These are phyloP conservation scores for Ectemnius continuus DNA, from an alignment of 2,888 invertebrate species.

Conservation along the genomic window DNA sequence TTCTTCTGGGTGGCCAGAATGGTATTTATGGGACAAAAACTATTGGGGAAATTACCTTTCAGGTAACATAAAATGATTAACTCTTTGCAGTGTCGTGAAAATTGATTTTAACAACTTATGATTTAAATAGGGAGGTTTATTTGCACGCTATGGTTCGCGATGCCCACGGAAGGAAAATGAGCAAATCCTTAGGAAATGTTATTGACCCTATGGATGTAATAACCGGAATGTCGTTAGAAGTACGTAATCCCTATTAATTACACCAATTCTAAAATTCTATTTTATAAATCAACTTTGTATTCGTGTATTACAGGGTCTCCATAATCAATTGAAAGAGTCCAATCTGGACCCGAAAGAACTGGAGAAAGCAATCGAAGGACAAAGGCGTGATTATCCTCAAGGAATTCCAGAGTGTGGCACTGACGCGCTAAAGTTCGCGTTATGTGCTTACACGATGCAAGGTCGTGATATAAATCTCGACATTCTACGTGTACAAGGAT, in stretches of 20 bases:
- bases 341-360: constrained; percentile 92
- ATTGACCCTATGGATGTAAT: constrained; percentile 99
- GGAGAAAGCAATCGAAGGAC: constrained; percentile 77
- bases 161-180: constrained; percentile 99
- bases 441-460: constrained; percentile 93
- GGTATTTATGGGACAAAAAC: constrained; percentile 96
- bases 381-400: constrained; percentile 83
- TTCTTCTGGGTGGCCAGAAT: constrained; percentile 99
- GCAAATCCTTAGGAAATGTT: constrained; percentile 98
- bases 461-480: constrained; percentile 98
- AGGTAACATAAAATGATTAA: constrained; percentile 77
- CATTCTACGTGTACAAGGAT: constrained; percentile 94
- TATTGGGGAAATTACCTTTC: constrained; percentile 96
- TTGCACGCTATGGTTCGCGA: constrained; percentile 98
- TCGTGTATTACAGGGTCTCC: constrained; percentile 79
- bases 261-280: not conserved
- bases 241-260: constrained; percentile 55
- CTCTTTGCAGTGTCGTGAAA: not conserved
- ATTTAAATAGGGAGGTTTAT: constrained; percentile 86
- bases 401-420: constrained; percentile 99
- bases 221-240: constrained; percentile 88
- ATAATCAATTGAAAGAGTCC: constrained; percentile 85
- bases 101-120: constrained; percentile 6
- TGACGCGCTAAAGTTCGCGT: constrained; percentile 94
- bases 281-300: constrained; percentile 13